Conservation (phyloP, 2,888 invertebrate species). For the Megaustenia siamemsis region DNA sequence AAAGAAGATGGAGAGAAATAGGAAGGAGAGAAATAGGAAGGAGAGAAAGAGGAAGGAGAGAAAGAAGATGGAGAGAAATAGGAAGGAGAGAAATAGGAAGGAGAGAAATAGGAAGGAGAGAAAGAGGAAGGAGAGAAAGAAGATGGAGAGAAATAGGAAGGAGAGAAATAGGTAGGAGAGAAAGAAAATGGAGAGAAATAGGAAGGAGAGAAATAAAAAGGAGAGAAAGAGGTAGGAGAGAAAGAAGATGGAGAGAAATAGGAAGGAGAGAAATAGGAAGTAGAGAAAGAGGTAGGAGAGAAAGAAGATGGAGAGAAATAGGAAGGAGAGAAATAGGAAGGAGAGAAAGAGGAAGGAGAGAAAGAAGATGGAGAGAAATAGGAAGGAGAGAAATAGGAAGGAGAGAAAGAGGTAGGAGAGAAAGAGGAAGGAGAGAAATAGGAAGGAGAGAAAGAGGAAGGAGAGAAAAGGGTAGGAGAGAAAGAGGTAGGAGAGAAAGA, state of each 20-base stretch:
- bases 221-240: slow-evolving; percentile 41
- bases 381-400: background rate
- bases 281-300: background rate
- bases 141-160: no score
- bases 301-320: background rate
- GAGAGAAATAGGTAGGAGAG: no score
- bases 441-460: background rate
- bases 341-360: background rate
- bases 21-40: no score
- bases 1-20: no score
- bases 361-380: slow-evolving; percentile 11
- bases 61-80: no score
- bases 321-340: background rate
- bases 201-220: slow-evolving; percentile 18
- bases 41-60: no score
- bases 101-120: background rate
- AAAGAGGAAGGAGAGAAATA: background rate
- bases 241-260: slow-evolving; percentile 35
- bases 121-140: no score
- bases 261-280: slow-evolving; percentile 5
- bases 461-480: background rate
- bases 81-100: no score
- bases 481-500: background rate
- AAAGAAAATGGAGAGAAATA: background rate
- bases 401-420: slow-evolving; percentile 1